A percentile compares a stretch with the other conserved stretches of the same genome.
Evolutionary conservation across 2,113 vertebrate genomes (phyloP).

Genomic region (Henicopernis longicauda): DNA sequence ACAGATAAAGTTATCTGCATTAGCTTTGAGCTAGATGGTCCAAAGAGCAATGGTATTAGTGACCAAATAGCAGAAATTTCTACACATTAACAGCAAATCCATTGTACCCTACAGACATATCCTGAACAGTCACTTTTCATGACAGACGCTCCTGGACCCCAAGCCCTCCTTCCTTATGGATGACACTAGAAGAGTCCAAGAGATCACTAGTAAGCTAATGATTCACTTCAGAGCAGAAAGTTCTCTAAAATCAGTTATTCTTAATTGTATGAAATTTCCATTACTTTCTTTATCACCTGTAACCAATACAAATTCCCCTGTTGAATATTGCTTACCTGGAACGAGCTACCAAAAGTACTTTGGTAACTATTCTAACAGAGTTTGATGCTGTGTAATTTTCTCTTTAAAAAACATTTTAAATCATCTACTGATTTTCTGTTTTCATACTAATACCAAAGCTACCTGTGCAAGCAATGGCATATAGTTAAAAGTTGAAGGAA

Average conservation of each 20-base stretch:
- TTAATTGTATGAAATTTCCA: background rate
- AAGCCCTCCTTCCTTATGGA: background rate
- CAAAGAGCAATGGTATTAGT: background rate
- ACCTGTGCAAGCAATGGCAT: background rate
- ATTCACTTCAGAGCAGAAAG: background rate
- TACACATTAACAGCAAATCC: background rate
- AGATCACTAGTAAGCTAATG: background rate
- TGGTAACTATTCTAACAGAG: background rate
- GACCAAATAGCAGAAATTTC: background rate
- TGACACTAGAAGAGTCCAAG: background rate
- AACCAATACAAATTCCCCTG: background rate
- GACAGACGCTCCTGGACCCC: background rate
- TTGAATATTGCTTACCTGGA: background rate
- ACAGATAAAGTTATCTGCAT: background rate
- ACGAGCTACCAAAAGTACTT: background rate
- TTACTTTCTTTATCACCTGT: background rate
- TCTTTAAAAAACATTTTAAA: background rate
- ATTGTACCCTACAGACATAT: background rate
- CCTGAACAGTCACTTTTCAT: background rate
- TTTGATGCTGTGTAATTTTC: background rate
- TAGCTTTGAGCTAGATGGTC: background rate
- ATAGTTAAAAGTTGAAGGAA: background rate
- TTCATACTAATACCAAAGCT: background rate
- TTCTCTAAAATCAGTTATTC: background rate
- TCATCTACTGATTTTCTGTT: background rate